These are phyloP conservation scores for Chloropsis cyanopogon DNA, from an alignment of 2,113 vertebrate genomes.

Conservation along the genomic window DNA sequence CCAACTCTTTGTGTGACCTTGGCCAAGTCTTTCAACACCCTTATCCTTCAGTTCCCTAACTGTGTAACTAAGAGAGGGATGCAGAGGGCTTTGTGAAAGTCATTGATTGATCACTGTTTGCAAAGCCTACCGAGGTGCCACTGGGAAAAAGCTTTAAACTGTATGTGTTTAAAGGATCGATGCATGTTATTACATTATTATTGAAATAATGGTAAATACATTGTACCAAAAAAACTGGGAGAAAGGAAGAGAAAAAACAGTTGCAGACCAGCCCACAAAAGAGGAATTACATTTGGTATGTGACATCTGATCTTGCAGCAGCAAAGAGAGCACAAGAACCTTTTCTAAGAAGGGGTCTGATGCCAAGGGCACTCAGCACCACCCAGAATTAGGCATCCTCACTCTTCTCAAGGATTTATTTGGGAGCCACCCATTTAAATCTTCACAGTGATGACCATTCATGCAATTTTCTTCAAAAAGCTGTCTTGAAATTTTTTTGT, in stretches of 20 bases:
- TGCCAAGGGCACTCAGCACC: background rate
- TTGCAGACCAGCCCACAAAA: background rate
- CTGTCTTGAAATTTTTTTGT: constrained; percentile 20
- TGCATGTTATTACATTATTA: background rate
- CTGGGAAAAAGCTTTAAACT: background rate
- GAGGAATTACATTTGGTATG: background rate
- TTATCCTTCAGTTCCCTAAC: background rate
- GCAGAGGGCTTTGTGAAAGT: background rate
- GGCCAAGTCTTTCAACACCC: background rate
- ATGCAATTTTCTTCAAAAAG: constrained; percentile 2
- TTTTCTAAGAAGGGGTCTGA: background rate
- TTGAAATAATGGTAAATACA: background rate
- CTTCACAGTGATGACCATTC: background rate
- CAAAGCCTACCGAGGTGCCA: background rate
- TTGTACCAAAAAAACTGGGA: background rate
- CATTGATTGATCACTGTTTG: constrained; percentile 18
- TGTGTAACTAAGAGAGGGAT: background rate
- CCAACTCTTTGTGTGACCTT: background rate
- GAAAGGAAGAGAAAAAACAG: background rate
- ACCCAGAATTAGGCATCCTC: background rate
- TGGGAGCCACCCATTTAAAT: background rate
- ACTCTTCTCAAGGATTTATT: constrained; percentile 29
- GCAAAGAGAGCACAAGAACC: background rate
- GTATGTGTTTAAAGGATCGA: background rate
- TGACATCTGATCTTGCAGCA: background rate